phyloP scores from a whole-genome alignment of 2,888 invertebrate genomes.

The Neoitamus cyanurus region DNA sequence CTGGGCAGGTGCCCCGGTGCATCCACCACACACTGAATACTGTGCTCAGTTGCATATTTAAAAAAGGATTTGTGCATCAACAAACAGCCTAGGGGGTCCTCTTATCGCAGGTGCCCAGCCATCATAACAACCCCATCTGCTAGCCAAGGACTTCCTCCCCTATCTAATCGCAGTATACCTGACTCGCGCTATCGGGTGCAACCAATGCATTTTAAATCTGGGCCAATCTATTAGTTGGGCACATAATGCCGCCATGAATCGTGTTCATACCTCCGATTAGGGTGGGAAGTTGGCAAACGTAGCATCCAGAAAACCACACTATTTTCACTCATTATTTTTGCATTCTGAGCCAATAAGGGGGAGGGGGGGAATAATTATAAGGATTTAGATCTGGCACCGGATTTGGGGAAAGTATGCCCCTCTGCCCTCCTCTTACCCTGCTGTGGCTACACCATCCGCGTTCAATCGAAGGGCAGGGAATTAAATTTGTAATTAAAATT shows the following conservation, averaged over 20 bases:
- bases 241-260: constrained; percentile 10
- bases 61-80: constrained; percentile 43
- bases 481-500: background rate
- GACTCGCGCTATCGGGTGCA: background rate
- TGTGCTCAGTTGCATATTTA: constrained; percentile 30
- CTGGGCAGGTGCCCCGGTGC: background rate
- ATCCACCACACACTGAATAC: background rate
- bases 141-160: background rate
- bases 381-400: background rate
- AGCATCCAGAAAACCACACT: background rate
- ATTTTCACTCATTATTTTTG: constrained; percentile 16
- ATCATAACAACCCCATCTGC: background rate
- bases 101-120: background rate
- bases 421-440: background rate
- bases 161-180: background rate
- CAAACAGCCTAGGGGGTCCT: background rate
- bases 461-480: background rate
- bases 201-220: background rate
- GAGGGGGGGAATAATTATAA: background rate
- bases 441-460: background rate
- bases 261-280: background rate
- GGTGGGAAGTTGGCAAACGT: background rate
- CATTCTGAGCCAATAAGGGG: background rate
- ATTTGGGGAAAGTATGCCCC: background rate
- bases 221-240: background rate